Base-by-base conservation (phyloP, 2,888 invertebrate species). In the Meliscaeva auricollis region DNA sequence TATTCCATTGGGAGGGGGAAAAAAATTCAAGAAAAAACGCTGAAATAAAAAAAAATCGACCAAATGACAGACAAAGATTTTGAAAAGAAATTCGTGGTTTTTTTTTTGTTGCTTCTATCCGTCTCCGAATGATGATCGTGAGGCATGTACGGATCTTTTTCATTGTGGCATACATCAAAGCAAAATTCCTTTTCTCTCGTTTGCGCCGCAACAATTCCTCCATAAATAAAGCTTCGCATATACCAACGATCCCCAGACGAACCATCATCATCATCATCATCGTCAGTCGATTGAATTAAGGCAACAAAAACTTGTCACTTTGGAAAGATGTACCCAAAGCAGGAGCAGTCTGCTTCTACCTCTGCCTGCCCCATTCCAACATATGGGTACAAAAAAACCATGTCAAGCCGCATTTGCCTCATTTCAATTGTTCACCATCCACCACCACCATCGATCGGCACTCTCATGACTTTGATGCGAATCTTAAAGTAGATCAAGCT, bases 271-370 rank as follows among this genome's bases (percentile, higher is more conserved):
- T 62, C 75, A 64, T 58, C 68, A 35, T 54, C 41, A 48, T 66
- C 60, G 41, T 38, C 64, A 50, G 66, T 60, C 66, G 60, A 81
- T 76, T 81, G 76, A 81, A 85, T 81, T 85, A 85, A 85, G 81
- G 85, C 85, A 85, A 81, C 81, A 85, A 85, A 85, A 85, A 85
- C 76, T 81, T 85, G 81, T 85, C 85, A 85, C 81, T 85, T 84
- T 70, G 46, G 85, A 85, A n/a, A 73, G 81, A 81, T 81, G 85
- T 81, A 81, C 76, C 81, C 85, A 81, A 77, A 85, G 72, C 81
- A 62, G 76, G 38, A 77, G 60, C 54, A 56, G 68, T 54, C 75
- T 73, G 66, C 32, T 38, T 3, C 26, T 9, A n/a, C n/a, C n/a
- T n/a, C n/a, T 30, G 15, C 44, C 62, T 13, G 11, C 26, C n/a